Evolutionary conservation across 37 sponge, comb jelly and placozoan species (phyloP), one percentile per base, ranked within the genome.

Genomic region (Geodia barretti): DNA sequence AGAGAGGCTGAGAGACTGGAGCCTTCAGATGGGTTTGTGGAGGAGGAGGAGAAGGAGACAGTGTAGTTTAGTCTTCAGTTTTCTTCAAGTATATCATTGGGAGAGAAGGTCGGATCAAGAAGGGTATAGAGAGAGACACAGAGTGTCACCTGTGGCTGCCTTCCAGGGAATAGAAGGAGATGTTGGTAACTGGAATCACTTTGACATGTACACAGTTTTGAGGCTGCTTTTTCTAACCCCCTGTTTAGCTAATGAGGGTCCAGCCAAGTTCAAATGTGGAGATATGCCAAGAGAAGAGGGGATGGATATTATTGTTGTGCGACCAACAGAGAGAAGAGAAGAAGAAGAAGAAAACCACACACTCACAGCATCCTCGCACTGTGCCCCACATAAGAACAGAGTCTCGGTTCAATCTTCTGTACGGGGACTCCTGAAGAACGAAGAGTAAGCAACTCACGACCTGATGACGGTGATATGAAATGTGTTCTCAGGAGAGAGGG

Each of bases 31-130:
- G n/a, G 17, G 68, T 21, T 7, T 14, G 54, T 47, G 54, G 54
- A 47, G 54, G 68, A 66, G 68, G 33, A 30, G 33, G 68, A 66
- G 68, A 60, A 21, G 21, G 61, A 60, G 61, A 60, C 20, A 60
- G 61, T 60, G 61, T 23, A 60, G 9, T 39, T 29, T 74, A 84
- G 3, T 86, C 95, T 1, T 36, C 72, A 4, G 82, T 83, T 30
- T 90, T 94, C 77, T 88, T 73, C 86, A 91, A 91, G 66, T 88
- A 80, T 54, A 84, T 94, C 36, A 87, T 88, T 67, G 95, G 95
- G 23, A 74, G 39, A 29, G 59, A 73, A 40, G 95, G 95, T 1
- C 33, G 34, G 4, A 90, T 89, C 4, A 79, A 76, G 41, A 34
- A 36, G 2, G 40, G 38, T 35, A 84, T 94, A 47, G 95, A 94